A percentile compares a stretch with the other conserved stretches of the same genome.
Evolutionary conservation across 2,113 vertebrate genomes (phyloP).

Genomic region (Hymenochirus boettgeri): DNA sequence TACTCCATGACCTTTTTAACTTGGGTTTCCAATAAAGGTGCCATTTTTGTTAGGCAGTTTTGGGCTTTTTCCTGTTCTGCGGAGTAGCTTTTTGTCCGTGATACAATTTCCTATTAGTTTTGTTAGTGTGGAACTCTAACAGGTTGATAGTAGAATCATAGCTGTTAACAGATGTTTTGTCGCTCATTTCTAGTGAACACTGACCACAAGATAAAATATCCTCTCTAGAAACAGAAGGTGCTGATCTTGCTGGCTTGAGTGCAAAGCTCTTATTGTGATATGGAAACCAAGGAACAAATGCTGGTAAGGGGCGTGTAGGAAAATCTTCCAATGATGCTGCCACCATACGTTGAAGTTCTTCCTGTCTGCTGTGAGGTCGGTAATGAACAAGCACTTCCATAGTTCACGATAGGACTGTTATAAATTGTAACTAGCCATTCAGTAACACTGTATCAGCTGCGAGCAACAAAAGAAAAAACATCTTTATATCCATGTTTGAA

Average conservation of each 20-base stretch:
- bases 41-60: too few relatives aligned
- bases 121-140: slow-evolving; percentile 61
- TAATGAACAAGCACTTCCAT: slow-evolving; percentile 80
- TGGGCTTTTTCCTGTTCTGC: too few relatives aligned
- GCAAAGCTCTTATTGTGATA: slow-evolving; percentile 51
- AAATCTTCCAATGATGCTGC: slow-evolving; percentile 69
- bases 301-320: slow-evolving; percentile 56
- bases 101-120: slow-evolving; percentile 26
- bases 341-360: slow-evolving; percentile 56
- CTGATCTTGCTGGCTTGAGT: slow-evolving; percentile 65
- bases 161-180: slow-evolving; percentile 40
- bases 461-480: slow-evolving; percentile 29
- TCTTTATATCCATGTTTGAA: too few relatives aligned
- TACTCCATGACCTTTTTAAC: slow-evolving; percentile 75
- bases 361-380: slow-evolving; percentile 47
- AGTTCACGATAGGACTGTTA: slow-evolving; percentile 8
- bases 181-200: slow-evolving; percentile 35
- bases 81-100: too few relatives aligned
- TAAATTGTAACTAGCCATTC: neutral
- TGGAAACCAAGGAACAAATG: slow-evolving; percentile 75
- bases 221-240: slow-evolving; percentile 63
- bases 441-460: slow-evolving; percentile 35
- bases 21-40: slow-evolving; percentile 9
- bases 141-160: slow-evolving; percentile 63
- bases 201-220: slow-evolving; percentile 48